Conservation (phyloP, 2,888 invertebrate genomes). For the Calliphora vomitoria region DNA sequence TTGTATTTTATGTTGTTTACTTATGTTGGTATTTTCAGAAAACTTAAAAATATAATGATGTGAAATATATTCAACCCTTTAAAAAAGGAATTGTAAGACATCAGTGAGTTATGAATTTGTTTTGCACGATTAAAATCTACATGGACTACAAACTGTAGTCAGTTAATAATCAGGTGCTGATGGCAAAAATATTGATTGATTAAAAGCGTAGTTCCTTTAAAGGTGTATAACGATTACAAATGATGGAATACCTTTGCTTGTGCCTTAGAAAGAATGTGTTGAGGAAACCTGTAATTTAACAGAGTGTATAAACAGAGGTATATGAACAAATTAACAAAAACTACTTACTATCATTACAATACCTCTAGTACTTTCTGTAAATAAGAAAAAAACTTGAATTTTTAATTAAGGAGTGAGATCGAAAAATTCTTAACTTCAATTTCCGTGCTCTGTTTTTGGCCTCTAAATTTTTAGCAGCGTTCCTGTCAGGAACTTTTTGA, state of each 20-base stretch:
- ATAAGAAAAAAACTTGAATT: no score
- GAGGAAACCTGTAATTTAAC: no score
- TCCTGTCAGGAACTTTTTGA: no score
- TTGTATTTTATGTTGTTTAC: background rate
- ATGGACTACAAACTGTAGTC: constrained; percentile 29
- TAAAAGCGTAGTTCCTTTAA: constrained; percentile 37
- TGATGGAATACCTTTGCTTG: background rate
- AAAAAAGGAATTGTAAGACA: background rate
- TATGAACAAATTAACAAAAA: no score
- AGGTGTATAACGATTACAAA: background rate
- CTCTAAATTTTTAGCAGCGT: no score
- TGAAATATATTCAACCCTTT: background rate
- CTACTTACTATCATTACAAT: no score
- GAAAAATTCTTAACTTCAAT: no score
- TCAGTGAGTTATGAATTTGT: constrained; percentile 23
- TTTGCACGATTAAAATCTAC: constrained; percentile 51
- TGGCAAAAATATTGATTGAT: constrained; percentile 13
- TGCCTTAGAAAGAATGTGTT: no score
- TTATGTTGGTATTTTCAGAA: background rate
- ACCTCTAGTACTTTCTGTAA: no score
- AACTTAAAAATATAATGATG: constrained; percentile 6
- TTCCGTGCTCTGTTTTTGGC: no score
- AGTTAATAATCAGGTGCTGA: constrained; percentile 48
- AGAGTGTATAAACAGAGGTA: no score
- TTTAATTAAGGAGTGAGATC: no score